Percentiles rank a stretch among this genome's conserved stretches.
phyloP scores from a whole-genome alignment of 2,888 invertebrate genomes.

The Trachelus tabidus region DNA sequence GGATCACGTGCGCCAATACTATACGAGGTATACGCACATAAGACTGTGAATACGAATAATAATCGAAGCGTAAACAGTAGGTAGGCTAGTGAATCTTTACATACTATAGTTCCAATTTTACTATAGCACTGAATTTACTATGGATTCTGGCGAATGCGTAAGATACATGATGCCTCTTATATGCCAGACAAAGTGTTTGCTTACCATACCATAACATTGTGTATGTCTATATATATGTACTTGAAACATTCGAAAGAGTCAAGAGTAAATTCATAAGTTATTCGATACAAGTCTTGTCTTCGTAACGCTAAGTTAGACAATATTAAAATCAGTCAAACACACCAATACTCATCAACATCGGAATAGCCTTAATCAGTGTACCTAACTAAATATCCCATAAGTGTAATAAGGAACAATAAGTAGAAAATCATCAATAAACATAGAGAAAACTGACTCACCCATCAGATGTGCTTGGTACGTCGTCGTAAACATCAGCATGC shows the following conservation, averaged over 20 bases:
- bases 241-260: neutral
- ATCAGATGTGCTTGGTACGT: constrained; percentile 47
- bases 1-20: neutral
- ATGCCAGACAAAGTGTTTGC: neutral
- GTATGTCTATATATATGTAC: neutral
- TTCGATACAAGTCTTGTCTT: neutral
- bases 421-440: neutral
- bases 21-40: neutral
- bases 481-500: constrained; percentile 54
- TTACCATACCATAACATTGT: neutral
- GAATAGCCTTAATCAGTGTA: neutral
- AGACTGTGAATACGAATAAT: neutral
- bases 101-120: neutral
- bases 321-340: neutral
- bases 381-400: neutral
- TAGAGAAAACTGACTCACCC: constrained; percentile 36
- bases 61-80: neutral
- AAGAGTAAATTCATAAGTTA: neutral
- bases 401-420: neutral
- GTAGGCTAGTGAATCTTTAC: neutral
- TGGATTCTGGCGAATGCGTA: neutral
- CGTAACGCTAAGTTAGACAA: neutral
- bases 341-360: neutral
- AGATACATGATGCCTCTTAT: neutral
- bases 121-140: neutral